Evolutionary conservation across 23 tunicate species (phyloP).

Genomic region (Ascidia mentula): DNA sequence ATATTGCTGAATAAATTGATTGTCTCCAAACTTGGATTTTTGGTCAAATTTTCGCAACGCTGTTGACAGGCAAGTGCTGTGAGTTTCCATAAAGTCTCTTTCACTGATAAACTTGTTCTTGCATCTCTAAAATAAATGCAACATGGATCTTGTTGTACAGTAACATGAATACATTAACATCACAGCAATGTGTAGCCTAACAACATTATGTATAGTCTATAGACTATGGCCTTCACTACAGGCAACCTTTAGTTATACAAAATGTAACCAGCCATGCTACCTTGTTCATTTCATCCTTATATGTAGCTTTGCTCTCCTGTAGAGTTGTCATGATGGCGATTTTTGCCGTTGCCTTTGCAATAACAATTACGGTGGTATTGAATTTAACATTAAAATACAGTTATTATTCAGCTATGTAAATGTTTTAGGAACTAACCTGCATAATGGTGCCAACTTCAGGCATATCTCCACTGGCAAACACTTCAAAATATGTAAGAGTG

Average conservation of each 20-base stretch:
- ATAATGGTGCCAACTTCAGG: slow-evolving; percentile 40
- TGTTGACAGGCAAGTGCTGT: not conserved
- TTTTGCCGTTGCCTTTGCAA: not conserved
- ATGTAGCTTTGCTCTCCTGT: not conserved
- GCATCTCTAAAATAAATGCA: no score
- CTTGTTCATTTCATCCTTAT: not conserved
- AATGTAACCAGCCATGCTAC: not conserved
- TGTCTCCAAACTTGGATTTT: not conserved
- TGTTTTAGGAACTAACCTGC: no score
- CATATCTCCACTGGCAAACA: slow-evolving; percentile 28
- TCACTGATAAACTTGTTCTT: not conserved
- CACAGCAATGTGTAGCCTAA: no score
- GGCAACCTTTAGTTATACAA: no score
- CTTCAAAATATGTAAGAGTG: slow-evolving; percentile 14
- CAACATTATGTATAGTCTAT: no score
- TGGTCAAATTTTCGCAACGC: not conserved
- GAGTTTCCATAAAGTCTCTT: not conserved
- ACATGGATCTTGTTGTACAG: no score
- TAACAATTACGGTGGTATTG: no score
- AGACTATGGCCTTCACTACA: no score
- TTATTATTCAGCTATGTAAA: not conserved
- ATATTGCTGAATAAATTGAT: not conserved
- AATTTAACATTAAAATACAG: no score
- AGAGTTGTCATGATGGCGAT: not conserved
- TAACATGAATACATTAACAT: no score